Evolutionary conservation across 37 sponge, comb jelly and placozoan species (phyloP).

Genomic region (Spongia lamella): DNA sequence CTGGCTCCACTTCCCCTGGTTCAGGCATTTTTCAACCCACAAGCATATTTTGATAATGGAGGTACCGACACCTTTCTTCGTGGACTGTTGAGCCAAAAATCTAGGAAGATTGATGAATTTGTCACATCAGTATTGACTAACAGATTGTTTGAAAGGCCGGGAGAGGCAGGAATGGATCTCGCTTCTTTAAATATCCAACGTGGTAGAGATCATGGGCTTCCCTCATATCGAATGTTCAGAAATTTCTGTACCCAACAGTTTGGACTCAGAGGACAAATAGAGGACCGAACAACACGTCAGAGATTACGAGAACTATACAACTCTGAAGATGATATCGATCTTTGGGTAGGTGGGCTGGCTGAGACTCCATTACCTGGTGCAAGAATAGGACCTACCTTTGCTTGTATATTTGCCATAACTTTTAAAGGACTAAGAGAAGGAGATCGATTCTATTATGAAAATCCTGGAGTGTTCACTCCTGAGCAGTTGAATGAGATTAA

Average conservation of each 20-base stretch:
- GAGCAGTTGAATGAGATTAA: slow-evolving; percentile 51
- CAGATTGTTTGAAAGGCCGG: slow-evolving; percentile 49
- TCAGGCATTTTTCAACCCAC: slow-evolving; percentile 52
- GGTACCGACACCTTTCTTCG: slow-evolving; percentile 80
- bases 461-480: slow-evolving; percentile 64
- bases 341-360: slow-evolving; percentile 76
- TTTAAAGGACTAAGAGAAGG: slow-evolving; percentile 73
- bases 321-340: slow-evolving; percentile 51
- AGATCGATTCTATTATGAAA: slow-evolving; percentile 83
- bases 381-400: slow-evolving; percentile 84
- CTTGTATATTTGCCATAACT: slow-evolving; percentile 86
- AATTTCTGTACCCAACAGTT: slow-evolving; percentile 59
- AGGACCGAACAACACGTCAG: slow-evolving; percentile 17
- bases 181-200: slow-evolving; percentile 87
- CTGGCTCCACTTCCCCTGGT: slow-evolving; percentile 33
- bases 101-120: slow-evolving; percentile 71
- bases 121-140: slow-evolving; percentile 55
- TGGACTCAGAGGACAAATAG: slow-evolving; percentile 10
- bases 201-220: slow-evolving; percentile 88
- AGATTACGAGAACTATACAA: slow-evolving; percentile 58
- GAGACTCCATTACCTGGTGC: slow-evolving; percentile 67
- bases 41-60: slow-evolving; percentile 13
- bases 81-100: slow-evolving; percentile 37
- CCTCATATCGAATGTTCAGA: slow-evolving; percentile 62
- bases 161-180: slow-evolving; percentile 65